phyloP scores from a whole-genome alignment of 1,140 invertebrate genomes.

The Ceratosolen solmsi region DNA sequence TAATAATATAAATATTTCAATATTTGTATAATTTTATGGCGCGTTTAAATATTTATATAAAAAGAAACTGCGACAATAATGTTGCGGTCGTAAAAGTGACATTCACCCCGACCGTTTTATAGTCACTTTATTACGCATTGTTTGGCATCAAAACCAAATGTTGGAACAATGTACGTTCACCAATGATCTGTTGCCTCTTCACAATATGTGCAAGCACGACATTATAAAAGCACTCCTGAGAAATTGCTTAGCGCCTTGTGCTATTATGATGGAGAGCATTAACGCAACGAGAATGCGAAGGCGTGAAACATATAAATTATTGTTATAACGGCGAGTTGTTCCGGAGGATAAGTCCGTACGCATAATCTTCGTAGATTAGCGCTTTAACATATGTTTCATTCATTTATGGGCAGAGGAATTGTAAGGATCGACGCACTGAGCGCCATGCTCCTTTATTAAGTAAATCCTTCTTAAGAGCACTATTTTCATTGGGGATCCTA shows the following conservation, averaged over 20 bases:
- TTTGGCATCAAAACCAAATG: constrained; percentile 43
- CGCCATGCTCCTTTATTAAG: not conserved
- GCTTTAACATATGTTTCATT: not conserved
- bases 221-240: constrained; percentile 27
- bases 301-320: constrained; percentile 27
- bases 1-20: not conserved
- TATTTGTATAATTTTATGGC: not conserved
- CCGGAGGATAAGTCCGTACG: constrained; percentile 1
- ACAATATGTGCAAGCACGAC: constrained; percentile 15
- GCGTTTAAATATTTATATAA: not conserved
- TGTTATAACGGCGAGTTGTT: constrained; percentile 19
- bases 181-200: constrained; percentile 19
- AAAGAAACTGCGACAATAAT: not conserved
- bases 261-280: not conserved
- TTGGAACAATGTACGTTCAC: constrained; percentile 26
- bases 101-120: constrained; percentile 26
- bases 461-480: no score
- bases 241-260: constrained; percentile 29
- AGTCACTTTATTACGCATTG: constrained; percentile 44
- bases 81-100: constrained; percentile 17
- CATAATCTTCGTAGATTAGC: not conserved
- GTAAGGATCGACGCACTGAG: not conserved
- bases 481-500: no score
- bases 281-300: constrained; percentile 6
- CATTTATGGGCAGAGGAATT: not conserved